Conservation (phyloP, 53 echinoderm and acorn worm species). For the Stichopus horrens region DNA sequence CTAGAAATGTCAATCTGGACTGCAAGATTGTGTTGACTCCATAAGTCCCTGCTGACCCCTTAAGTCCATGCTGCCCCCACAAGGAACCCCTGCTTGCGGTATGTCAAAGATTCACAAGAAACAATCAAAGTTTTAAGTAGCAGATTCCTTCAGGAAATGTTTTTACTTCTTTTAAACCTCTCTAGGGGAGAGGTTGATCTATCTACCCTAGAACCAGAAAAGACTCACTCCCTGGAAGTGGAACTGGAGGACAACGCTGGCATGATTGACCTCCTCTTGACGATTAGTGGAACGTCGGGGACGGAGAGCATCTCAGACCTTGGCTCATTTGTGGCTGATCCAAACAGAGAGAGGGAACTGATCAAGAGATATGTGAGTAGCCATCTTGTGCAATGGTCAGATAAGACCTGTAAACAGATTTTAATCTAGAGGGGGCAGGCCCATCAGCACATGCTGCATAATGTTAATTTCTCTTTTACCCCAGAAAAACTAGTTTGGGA, state of each 20-base stretch:
- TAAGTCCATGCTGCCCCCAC: no score
- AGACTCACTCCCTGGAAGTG: slow-evolving; percentile 75
- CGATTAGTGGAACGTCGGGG: slow-evolving; percentile 92
- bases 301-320: slow-evolving; percentile 91
- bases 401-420: neutral
- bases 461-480: no score
- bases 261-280: slow-evolving; percentile 72
- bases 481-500: no score
- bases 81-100: no score
- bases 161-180: neutral
- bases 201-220: slow-evolving; percentile 71
- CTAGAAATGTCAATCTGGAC: no score
- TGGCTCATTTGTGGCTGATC: slow-evolving; percentile 75
- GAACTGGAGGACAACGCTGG: slow-evolving; percentile 96
- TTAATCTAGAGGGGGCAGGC: no score
- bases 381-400: neutral
- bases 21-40: no score
- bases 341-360: slow-evolving; percentile 77
- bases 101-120: no score
- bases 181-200: slow-evolving; percentile 81
- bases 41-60: no score
- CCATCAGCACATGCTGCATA: no score
- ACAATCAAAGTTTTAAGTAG: no score
- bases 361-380: slow-evolving; percentile 84
- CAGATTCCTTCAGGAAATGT: neutral